Base-by-base conservation (phyloP, 1,140 invertebrate genomes). In the Metopolophium dirhodum region DNA sequence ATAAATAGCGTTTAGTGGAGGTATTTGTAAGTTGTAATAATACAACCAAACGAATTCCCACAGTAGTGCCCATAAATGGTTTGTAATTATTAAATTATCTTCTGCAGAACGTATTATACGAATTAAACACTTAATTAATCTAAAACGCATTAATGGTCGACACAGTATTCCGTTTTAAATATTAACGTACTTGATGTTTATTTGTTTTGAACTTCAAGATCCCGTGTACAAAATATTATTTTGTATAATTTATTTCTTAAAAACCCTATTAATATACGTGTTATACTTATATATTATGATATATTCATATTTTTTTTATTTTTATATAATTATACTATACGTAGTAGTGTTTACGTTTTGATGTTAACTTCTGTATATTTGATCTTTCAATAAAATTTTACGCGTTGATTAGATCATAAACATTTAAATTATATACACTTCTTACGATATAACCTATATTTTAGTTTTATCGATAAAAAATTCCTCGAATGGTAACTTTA, bases 51-150 rank as follows among this genome's bases (percentile, higher is more conserved):
- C 14, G 61, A 77, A 77, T 77, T 77, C 61, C n/a, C 61, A 77
- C 61, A 77, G 61, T 14, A 30, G n/a, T 77, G 61, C 61, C 61
- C 61, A 77, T 77, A 77, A 77, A 77, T 77, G 14, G 11, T n/a
- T 77, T 77, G 30, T 7, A 77, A 77, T 77, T 77, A 77, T 77
- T 77, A 35, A 77, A 77, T 77, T 77, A 77, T 77, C 30, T 77
- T 77, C 14, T n/a, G 6, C n/a, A 77, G 11, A 77, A 77, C n/a
- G n/a, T n/a, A 77, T n/a, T 77, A 77, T n/a, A 77, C n/a, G 14
- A 77, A 77, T 77, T 68, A 77, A 77, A n/a, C n/a, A 77, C 61
- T 77, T 14, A 77, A 77, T 77, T 77, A 77, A 77, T 77, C 14
- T 77, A 18, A 77, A 77, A n/a, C 14, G n/a, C n/a, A 77, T 77